phyloP scores from a whole-genome alignment of 1,140 invertebrate genomes.

The Rhopalosiphum padi region DNA sequence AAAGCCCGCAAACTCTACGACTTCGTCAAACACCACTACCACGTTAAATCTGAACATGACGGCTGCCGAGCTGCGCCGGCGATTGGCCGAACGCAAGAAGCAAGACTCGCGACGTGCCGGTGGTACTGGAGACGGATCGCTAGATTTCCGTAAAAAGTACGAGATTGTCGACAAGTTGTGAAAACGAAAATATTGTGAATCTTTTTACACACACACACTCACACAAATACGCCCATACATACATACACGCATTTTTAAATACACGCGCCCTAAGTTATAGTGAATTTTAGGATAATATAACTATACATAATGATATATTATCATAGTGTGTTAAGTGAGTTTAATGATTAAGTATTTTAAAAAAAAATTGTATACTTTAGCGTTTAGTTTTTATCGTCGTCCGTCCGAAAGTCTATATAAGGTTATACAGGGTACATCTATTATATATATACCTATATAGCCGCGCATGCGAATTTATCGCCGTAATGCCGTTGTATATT shows the following conservation, averaged over 20 bases:
- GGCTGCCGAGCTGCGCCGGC: constrained; percentile 85
- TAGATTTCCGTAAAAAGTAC: constrained; percentile 90
- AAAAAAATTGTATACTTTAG: constrained; percentile 1
- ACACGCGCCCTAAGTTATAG: neutral
- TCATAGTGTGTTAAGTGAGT: neutral
- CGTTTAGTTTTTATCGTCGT: neutral
- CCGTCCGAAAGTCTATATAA: neutral
- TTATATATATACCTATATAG: neutral
- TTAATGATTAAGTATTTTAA: neutral
- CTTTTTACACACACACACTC: neutral
- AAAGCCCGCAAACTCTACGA: neutral
- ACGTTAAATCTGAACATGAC: constrained; percentile 83
- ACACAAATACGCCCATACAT: neutral
- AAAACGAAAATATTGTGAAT: constrained; percentile 49
- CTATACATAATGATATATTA: neutral
- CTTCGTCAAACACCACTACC: neutral
- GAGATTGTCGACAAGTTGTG: constrained; percentile 90
- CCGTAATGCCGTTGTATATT: neutral
- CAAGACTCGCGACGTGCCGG: constrained; percentile 80
- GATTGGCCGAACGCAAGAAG: constrained; percentile 82
- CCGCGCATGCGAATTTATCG: neutral
- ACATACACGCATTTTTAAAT: neutral
- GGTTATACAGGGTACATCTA: neutral
- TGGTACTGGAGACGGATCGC: constrained; percentile 67
- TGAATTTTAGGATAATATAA: neutral